phyloP scores from a whole-genome alignment of 1,140 invertebrate species.

The Leguminivora glycinivorella region DNA sequence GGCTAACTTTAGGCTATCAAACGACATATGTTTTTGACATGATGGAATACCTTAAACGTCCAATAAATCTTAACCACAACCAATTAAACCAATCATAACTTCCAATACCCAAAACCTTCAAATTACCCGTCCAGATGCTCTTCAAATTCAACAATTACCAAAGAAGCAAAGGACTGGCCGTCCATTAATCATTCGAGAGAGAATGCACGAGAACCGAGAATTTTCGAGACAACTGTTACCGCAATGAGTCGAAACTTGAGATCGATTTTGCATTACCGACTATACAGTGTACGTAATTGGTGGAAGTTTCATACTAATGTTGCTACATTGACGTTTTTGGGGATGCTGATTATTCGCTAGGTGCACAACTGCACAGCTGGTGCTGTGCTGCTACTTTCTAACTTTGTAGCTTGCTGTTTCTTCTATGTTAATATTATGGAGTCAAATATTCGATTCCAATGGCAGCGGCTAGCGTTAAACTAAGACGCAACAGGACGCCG shows the following conservation, averaged over 20 bases:
- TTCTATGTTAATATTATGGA: no score
- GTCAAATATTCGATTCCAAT: no score
- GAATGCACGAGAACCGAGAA: neutral
- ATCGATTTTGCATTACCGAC: slow-evolving; percentile 22
- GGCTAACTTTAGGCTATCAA: no score
- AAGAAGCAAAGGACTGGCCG: neutral
- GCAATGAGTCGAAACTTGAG: neutral
- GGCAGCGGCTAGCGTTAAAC: no score
- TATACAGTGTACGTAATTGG: neutral
- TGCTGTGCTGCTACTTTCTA: no score
- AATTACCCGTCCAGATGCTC: neutral
- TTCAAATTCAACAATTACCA: slow-evolving; percentile 16
- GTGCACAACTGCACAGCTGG: no score
- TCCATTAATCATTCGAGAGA: slow-evolving; percentile 9
- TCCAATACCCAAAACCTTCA: neutral
- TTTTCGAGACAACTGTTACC: slow-evolving; percentile 23
- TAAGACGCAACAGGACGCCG: no score
- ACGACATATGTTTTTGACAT: neutral
- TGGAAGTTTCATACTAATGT: neutral
- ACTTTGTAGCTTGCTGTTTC: no score
- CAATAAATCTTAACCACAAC: neutral
- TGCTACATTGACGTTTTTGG: neutral
- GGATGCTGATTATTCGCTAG: no score
- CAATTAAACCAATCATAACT: neutral
- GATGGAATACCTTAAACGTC: neutral